These are phyloP conservation scores for Hypomesus transpacificus DNA, from an alignment of 2,113 vertebrate species.

Conservation along the genomic window DNA sequence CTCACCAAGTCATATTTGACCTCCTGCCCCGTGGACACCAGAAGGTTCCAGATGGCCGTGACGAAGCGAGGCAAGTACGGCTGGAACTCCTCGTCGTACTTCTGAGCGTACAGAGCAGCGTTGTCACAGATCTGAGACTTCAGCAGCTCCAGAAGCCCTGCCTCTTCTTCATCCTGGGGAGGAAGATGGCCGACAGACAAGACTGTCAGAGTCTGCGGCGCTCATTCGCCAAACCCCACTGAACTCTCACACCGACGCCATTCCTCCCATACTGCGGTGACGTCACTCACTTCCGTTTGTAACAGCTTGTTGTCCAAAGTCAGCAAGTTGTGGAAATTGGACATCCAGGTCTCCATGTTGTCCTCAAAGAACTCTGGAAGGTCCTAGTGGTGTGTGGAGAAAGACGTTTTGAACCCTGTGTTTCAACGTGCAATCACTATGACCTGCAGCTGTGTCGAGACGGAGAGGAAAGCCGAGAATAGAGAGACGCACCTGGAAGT, in stretches of 20 bases:
- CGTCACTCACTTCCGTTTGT: conserved; percentile 89
- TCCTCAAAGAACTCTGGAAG: conserved; percentile 99
- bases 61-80: conserved; percentile 94
- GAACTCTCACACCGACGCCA: background rate
- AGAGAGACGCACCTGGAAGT: conserved; percentile 85
- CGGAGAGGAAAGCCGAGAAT: background rate
- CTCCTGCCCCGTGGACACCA: conserved; percentile 95
- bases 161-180: conserved; percentile 93
- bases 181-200: background rate
- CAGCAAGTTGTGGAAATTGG: conserved; percentile 91
- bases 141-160: conserved; percentile 91
- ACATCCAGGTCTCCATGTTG: conserved; percentile 99
- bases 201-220: background rate
- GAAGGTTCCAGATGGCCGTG: conserved; percentile 96
- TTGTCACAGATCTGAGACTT: conserved; percentile 99
- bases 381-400: conserved; percentile 71
- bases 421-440: background rate
- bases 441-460: background rate
- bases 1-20: conserved; percentile 98
- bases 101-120: conserved; percentile 95
- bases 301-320: conserved; percentile 97
- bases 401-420: background rate
- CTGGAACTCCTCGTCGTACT: conserved; percentile 98
- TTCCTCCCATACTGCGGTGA: background rate
- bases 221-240: background rate